phyloP scores from a whole-genome alignment of 2,888 invertebrate species.

The Andrena praecox region DNA sequence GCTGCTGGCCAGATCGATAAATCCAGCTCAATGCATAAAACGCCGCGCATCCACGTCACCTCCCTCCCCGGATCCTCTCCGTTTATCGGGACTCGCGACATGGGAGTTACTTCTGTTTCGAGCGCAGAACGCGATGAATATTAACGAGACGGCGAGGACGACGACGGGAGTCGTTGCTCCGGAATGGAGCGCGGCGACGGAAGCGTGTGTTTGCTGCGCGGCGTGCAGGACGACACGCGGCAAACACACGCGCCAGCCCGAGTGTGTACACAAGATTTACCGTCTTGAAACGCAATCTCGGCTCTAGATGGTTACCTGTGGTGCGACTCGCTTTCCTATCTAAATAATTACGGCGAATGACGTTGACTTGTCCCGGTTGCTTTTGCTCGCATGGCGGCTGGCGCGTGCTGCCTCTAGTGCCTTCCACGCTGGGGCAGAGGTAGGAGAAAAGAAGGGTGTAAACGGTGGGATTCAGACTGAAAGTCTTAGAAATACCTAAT shows the following conservation, averaged over 20 bases:
- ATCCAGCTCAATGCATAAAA: constrained; percentile 18
- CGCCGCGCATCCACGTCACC: neutral
- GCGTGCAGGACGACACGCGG: constrained; percentile 31
- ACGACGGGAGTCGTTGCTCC: constrained; percentile 42
- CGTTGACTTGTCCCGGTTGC: constrained; percentile 12
- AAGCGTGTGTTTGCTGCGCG: constrained; percentile 17
- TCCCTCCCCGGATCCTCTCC: constrained; percentile 1
- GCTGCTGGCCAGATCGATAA: constrained; percentile 5
- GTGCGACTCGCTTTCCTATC: constrained; percentile 24
- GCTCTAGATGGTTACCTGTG: constrained; percentile 50
- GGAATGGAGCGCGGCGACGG: constrained; percentile 21
- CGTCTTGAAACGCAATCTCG: constrained; percentile 64
- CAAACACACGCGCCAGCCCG: constrained; percentile 36
- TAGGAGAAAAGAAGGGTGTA: neutral
- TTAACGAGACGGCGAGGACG: constrained; percentile 54
- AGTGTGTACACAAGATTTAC: constrained; percentile 59
- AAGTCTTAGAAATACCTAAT: neutral
- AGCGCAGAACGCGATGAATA: constrained; percentile 53
- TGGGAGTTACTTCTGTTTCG: constrained; percentile 37
- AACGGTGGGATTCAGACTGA: neutral
- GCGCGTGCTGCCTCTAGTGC: neutral
- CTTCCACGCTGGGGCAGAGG: too few relatives aligned
- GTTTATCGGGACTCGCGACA: constrained; percentile 44
- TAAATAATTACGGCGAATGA: constrained; percentile 55
- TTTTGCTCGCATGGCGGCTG: constrained; percentile 4